Base-by-base conservation (phyloP, 2,797 vertebrate genomes). In the Esox masquinongy region DNA sequence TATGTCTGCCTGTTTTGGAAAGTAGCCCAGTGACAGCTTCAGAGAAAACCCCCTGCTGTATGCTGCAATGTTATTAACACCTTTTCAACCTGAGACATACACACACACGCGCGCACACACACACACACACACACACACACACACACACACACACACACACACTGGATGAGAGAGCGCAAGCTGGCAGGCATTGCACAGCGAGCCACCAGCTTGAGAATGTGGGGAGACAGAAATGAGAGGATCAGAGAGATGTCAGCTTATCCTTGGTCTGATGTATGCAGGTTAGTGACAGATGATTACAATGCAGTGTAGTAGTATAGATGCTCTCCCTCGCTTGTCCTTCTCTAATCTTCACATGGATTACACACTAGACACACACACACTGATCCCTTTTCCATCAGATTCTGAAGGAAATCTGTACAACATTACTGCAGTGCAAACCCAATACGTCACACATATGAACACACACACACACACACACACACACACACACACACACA, bases 261-360 rank as follows among this genome's bases (percentile, higher is more conserved):
- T 19, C 51, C 17, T 19, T 56, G n/a, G 53, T 22, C 17, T 12
- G 50, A 16, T n/a, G 5, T 19, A 79, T 83, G 63, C 63, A 64
- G 63, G 63, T 87, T 86, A 83, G 75, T 86, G 80, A 81, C 83
- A 43, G 39, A 56, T 56, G 19, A 56, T 56, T 84, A 80, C 82
- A 82, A 67, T 56, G 82, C 83, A 31, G 85, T 82, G 83, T 79
- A 76, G 79, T 73, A 75, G 59, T 11, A 83, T 89, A 88, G 88
- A 84, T 70, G 80, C 82, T 72, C 74, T 77, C 70, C 70, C 74
- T 76, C 69, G 50, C 81, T 84, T 82, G 79, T 87, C 86, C 82
- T 87, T 76, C 86, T 84, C 74, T 79, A 88, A 83, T 90, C 88
- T 88, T 82, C 82, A 84, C 82, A 86, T 81, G 77, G 79, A 82